Conservation (phyloP, 2,888 invertebrate species). For the Physocephala rufipes region DNA sequence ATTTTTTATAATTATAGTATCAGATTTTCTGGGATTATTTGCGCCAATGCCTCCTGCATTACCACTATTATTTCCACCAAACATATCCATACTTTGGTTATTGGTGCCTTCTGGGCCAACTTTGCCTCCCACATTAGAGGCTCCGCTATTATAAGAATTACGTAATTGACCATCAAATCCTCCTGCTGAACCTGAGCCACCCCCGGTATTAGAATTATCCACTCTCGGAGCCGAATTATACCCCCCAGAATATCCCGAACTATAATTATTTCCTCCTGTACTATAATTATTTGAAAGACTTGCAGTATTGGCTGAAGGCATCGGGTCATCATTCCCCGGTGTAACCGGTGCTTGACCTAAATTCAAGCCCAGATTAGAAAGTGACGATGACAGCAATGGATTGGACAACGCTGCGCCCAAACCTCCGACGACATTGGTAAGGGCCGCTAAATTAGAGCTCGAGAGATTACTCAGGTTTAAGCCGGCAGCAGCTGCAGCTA, state of each 20-base stretch:
- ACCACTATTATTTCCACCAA: slow-evolving; percentile 44
- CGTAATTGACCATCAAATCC: slow-evolving; percentile 45
- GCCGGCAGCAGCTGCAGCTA: slow-evolving; percentile 46
- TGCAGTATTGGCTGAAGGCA: slow-evolving; percentile 54
- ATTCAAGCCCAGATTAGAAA: slow-evolving; percentile 64
- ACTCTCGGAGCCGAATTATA: slow-evolving; percentile 51
- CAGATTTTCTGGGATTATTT: slow-evolving; percentile 66
- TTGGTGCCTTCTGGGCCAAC: slow-evolving; percentile 45
- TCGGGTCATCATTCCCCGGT: slow-evolving; percentile 63
- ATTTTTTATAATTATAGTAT: slow-evolving; percentile 76
- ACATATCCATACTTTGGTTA: slow-evolving; percentile 29
- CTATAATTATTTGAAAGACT: slow-evolving; percentile 63
- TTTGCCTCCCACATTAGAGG: slow-evolving; percentile 47
- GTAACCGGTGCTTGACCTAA: slow-evolving; percentile 60
- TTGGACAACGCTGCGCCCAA: slow-evolving; percentile 61
- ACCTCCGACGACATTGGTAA: slow-evolving; percentile 69
- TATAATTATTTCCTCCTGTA: slow-evolving; percentile 59
- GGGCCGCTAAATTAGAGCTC: slow-evolving; percentile 70
- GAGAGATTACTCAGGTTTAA: slow-evolving; percentile 65
- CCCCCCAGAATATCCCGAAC: slow-evolving; percentile 54
- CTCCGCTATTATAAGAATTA: slow-evolving; percentile 54
- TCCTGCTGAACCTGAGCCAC: slow-evolving; percentile 47
- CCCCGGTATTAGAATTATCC: slow-evolving; percentile 46
- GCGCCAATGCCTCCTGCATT: slow-evolving; percentile 51
- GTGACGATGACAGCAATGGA: slow-evolving; percentile 61